phyloP scores from a whole-genome alignment of 2,888 invertebrate genomes.

The Aspidiotus destructor region DNA sequence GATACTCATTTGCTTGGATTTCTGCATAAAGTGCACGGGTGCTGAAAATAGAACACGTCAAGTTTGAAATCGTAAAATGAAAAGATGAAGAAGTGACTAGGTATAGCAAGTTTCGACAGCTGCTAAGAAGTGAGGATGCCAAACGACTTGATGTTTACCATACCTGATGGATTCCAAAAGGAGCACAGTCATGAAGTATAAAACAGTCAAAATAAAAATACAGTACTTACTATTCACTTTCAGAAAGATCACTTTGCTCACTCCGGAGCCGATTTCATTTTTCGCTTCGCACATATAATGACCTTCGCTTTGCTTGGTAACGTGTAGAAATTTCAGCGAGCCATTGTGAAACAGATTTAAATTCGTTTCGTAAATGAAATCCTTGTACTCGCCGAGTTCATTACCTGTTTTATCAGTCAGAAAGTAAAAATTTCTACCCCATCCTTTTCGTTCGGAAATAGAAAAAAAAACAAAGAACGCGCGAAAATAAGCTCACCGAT shows the following conservation, averaged over 20 bases:
- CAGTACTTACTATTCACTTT: conserved; percentile 70
- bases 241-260: conserved; percentile 82
- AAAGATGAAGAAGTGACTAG: neutral
- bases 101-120: too few relatives aligned
- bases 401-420: conserved; percentile 46
- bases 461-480: neutral
- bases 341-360: conserved; percentile 71
- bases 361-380: conserved; percentile 68
- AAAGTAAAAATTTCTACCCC: conserved; percentile 13
- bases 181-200: too few relatives aligned
- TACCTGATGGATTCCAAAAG: too few relatives aligned
- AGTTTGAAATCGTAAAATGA: too few relatives aligned
- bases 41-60: conserved; percentile 46
- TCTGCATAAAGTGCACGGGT: conserved; percentile 74
- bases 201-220: too few relatives aligned
- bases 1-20: conserved; percentile 69
- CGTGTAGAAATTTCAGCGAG: conserved; percentile 68
- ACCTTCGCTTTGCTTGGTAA: conserved; percentile 78
- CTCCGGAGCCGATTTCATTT: conserved; percentile 80
- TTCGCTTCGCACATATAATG: conserved; percentile 88
- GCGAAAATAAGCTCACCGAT: conserved; percentile 50
- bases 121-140: too few relatives aligned
- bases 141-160: too few relatives aligned
- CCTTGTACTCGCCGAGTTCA: conserved; percentile 68
- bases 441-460: neutral